These are phyloP conservation scores for Drosophila repleta DNA, from an alignment of 1,140 invertebrate genomes.

Conservation along the genomic window DNA sequence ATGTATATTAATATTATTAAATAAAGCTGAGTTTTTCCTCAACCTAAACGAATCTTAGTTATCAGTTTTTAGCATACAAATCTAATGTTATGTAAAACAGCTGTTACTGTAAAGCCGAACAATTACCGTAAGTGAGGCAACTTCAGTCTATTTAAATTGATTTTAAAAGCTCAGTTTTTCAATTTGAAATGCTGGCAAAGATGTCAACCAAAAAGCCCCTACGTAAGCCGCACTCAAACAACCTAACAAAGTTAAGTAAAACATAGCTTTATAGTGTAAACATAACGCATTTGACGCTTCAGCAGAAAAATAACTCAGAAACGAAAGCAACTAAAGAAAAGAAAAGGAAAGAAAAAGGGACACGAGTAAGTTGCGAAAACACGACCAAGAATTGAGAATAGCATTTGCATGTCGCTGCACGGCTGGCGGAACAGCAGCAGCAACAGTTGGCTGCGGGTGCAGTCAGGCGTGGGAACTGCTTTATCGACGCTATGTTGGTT, in stretches of 20 bases:
- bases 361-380: constrained; percentile 23
- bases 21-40: too few species aligned
- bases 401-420: constrained; percentile 17
- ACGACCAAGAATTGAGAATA: constrained; percentile 31
- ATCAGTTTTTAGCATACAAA: too few species aligned
- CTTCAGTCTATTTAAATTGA: too few species aligned
- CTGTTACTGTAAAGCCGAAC: too few species aligned
- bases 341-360: background rate
- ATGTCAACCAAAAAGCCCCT: too few species aligned
- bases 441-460: constrained; percentile 41
- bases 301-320: constrained; percentile 26
- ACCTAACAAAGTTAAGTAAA: background rate
- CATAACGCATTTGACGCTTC: constrained; percentile 41
- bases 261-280: constrained; percentile 3
- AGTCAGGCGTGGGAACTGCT: constrained; percentile 61
- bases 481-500: constrained; percentile 72
- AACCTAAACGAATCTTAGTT: too few species aligned
- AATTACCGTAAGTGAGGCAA: too few species aligned
- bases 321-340: too few species aligned
- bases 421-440: background rate
- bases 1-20: too few species aligned
- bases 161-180: too few species aligned
- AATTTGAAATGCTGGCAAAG: too few species aligned
- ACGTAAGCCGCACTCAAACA: background rate
- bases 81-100: too few species aligned